Evolutionary conservation across 2,888 invertebrate genomes (phyloP), one percentile per base, ranked within the genome.

Genomic region (Stenodera caucasica): DNA sequence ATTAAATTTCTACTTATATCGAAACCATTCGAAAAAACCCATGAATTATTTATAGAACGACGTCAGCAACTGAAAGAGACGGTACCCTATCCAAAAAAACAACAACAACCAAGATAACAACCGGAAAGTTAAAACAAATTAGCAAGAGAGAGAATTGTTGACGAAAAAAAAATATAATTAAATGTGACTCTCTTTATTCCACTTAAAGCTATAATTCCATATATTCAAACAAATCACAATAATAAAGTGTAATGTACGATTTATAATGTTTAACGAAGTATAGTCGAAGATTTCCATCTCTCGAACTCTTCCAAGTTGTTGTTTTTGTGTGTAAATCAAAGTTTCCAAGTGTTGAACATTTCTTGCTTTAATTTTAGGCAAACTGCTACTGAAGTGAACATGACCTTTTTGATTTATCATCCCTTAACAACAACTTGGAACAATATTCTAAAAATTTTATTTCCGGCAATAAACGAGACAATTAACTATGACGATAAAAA

Each of bases 361-460:
- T 72, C 70, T 70, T 70, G 71, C 69, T 67, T 72, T 71, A 70
- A 72, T 71, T 72, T 70, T 40, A 63, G 61, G 67, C 67, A 72
- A 74, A 72, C 74, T 74, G 73, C 73, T 74, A 72, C 72, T 75
- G 74, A 75, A 74, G 74, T 72, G 72, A 72, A 73, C 72, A 71
- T 67, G 72, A 66, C 64, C 64, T 55, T n/a, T 49, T 14, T 51
- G 30, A 51, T 51, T 29, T 29, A 51, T 51, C 23, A 18, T 23
- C 15, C 12, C 30, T 30, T 4, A 26, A 51, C 51, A 26, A 40
- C 15, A 15, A 40, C 15, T 50, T 50, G n/a, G 11, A 50, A 35
- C 14, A 37, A 8, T 37, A 37, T 15, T 37, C 14, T 5, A 6
- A 37, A 14, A 15, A 15, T 18, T 40, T 33, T n/a, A n/a, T n/a